These are phyloP conservation scores for Eudasyphora cyanicolor DNA, from an alignment of 2,888 invertebrate genomes.

Conservation along the genomic window DNA sequence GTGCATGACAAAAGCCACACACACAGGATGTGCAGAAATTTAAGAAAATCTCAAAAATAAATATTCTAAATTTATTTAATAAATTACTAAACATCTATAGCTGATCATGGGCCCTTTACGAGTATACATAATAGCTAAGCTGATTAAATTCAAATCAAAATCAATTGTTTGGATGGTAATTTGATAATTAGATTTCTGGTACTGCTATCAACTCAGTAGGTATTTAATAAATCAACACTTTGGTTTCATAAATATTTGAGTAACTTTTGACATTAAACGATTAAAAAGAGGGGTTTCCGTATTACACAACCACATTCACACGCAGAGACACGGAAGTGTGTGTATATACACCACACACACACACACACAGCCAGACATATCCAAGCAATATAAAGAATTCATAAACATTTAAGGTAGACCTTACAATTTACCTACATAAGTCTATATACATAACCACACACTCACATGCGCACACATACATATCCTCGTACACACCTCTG, in stretches of 20 bases:
- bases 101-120: too few species aligned
- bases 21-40: too few species aligned
- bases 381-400: constrained; percentile 11
- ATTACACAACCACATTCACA: neutral
- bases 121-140: too few species aligned
- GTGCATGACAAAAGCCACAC: too few species aligned
- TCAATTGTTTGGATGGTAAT: too few species aligned
- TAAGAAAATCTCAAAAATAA: too few species aligned
- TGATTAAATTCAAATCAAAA: neutral
- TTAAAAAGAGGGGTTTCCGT: constrained; percentile 9
- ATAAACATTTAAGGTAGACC: constrained; percentile 4
- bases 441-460: neutral
- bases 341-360: neutral
- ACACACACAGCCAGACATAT: neutral
- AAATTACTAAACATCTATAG: too few species aligned
- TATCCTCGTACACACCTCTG: neutral
- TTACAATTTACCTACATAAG: neutral
- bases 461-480: neutral
- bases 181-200: too few species aligned
- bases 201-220: neutral
- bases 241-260: constrained; percentile 20
- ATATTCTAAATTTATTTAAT: too few species aligned
- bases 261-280: constrained; percentile 31
- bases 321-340: neutral
- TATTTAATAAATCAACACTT: constrained; percentile 33